Percentiles rank a stretch among this genome's conserved stretches.
Evolutionary conservation across 2,113 vertebrate species (phyloP).

Genomic region (Casuarius casuarius): DNA sequence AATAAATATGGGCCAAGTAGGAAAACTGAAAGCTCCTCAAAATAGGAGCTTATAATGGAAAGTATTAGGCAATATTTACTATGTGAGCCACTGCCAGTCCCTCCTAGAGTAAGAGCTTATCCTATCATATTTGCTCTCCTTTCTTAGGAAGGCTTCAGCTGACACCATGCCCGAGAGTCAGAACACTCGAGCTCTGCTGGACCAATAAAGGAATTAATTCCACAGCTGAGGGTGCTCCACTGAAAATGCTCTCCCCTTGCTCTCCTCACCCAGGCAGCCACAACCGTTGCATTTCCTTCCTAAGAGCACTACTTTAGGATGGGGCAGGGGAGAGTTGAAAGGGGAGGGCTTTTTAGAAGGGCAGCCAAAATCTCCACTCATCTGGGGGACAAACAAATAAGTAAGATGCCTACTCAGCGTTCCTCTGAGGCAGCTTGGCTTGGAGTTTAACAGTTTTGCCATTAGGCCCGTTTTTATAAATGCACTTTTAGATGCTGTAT

Average conservation of each 20-base stretch:
- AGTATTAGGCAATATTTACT: not conserved
- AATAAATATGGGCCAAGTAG: not conserved
- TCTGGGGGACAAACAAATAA: too few species aligned
- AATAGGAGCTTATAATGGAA: not conserved
- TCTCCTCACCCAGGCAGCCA: not conserved
- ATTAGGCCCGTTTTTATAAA: not conserved
- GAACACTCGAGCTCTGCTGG: not conserved
- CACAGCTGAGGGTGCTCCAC: not conserved
- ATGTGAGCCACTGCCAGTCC: not conserved
- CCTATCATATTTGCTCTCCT: not conserved
- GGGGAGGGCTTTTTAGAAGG: not conserved
- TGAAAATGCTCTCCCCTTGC: not conserved
- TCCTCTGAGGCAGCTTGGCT: not conserved
- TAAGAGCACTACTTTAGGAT: not conserved
- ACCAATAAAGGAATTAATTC: not conserved
- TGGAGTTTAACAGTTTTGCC: not conserved
- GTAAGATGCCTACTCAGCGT: not conserved
- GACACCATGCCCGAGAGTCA: not conserved
- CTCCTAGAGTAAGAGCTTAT: not conserved
- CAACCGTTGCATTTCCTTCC: not conserved
- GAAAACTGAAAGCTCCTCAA: not conserved
- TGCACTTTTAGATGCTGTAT: not conserved
- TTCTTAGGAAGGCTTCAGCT: not conserved
- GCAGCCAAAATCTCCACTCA: not conserved
- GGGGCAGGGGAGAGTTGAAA: accelerated